These are phyloP conservation scores for Oscheius sp. DNA, from an alignment of 2,888 invertebrate genomes.

Conservation along the genomic window DNA sequence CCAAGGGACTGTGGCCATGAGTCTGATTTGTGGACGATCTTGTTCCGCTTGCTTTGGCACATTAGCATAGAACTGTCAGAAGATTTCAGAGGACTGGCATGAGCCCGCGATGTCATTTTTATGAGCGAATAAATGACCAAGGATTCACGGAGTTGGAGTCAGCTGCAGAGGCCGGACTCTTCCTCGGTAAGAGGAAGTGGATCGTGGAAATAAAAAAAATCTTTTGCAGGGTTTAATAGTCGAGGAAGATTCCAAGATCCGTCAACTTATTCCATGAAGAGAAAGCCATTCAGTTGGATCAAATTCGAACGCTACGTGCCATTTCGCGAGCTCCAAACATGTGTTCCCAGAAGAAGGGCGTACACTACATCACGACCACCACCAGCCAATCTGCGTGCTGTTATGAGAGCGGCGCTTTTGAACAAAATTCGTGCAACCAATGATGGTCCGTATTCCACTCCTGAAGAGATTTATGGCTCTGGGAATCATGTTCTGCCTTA, in stretches of 20 bases:
- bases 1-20: conserved; percentile 26
- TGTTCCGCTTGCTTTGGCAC: conserved; percentile 16
- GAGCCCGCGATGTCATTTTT: conserved; percentile 38
- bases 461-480: conserved; percentile 3
- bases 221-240: conserved; percentile 43
- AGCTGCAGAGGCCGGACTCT: conserved; percentile 36
- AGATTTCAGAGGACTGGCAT: conserved; percentile 37
- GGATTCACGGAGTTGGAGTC: conserved; percentile 45
- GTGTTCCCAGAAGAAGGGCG: conserved; percentile 3
- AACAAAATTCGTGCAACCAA: conserved; percentile 20
- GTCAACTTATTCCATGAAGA: conserved; percentile 29
- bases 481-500: conserved; percentile 6
- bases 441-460: conserved; percentile 15
- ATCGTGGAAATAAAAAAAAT: background rate
- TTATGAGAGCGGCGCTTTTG: conserved; percentile 7
- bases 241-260: conserved; percentile 48
- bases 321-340: conserved; percentile 31
- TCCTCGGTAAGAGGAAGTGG: conserved; percentile 34
- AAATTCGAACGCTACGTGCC: conserved; percentile 47
- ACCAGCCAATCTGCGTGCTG: background rate
- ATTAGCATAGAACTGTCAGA: background rate
- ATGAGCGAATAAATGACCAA: conserved; percentile 42
- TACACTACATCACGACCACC: background rate
- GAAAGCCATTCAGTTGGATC: conserved; percentile 44
- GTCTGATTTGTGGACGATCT: conserved; percentile 22